Evolutionary conservation across 2,888 invertebrate genomes (phyloP).

Genomic region (Glyphotaelius pellucidus): DNA sequence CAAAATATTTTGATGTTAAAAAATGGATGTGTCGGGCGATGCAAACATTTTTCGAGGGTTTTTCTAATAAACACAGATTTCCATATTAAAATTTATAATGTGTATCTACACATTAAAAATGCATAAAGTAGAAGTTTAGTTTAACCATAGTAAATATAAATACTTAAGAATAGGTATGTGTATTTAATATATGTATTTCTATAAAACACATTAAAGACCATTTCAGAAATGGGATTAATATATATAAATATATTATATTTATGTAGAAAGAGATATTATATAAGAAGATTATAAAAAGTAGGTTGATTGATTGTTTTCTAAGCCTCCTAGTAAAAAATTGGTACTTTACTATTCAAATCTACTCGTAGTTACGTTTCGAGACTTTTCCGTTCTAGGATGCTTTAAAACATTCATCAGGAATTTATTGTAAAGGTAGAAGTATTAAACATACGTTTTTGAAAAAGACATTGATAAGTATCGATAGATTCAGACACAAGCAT

Average conservation of each 20-base stretch:
- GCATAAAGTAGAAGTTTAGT: conserved; percentile 25
- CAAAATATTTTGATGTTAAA: background rate
- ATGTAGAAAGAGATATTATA: conserved; percentile 25
- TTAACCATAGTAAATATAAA: background rate
- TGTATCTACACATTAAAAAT: conserved; percentile 34
- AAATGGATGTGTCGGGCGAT: background rate
- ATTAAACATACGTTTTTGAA: background rate
- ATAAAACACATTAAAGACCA: conserved; percentile 20
- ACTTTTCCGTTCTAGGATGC: background rate
- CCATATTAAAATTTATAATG: background rate
- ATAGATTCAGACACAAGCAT: background rate
- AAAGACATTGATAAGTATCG: background rate
- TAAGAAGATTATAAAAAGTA: conserved; percentile 42
- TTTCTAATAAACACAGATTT: background rate
- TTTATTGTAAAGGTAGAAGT: background rate
- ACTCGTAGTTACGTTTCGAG: conserved; percentile 15
- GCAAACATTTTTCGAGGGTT: background rate
- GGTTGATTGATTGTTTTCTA: conserved; percentile 54
- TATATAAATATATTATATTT: conserved; percentile 24
- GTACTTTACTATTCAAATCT: conserved; percentile 60
- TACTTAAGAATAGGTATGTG: conserved; percentile 10
- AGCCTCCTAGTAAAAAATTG: conserved; percentile 64
- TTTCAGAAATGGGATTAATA: conserved; percentile 7
- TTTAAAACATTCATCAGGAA: conserved; percentile 34
- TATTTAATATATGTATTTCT: conserved; percentile 30